phyloP scores from a whole-genome alignment of 2,888 invertebrate species.

The Philopedon plagiatum region DNA sequence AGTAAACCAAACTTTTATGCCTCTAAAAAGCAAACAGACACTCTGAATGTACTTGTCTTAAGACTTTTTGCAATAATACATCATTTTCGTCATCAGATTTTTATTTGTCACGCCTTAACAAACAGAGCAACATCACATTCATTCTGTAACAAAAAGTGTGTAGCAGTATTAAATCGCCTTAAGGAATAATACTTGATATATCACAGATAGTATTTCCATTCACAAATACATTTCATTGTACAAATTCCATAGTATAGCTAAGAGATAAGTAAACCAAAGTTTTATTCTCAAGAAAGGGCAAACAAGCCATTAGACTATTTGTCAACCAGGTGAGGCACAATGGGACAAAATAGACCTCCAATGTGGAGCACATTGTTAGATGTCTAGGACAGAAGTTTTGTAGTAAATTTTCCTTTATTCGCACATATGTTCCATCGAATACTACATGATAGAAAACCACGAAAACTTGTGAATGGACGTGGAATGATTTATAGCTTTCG shows the following conservation, averaged over 20 bases:
- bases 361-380: conserved; percentile 39
- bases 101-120: too few species aligned
- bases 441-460: conserved; percentile 39
- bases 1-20: too few species aligned
- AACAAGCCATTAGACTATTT: conserved; percentile 35
- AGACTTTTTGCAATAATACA: too few species aligned
- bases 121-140: too few species aligned
- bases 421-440: conserved; percentile 23
- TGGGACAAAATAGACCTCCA: conserved; percentile 30
- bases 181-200: neutral
- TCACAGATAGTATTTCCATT: neutral
- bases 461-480: conserved; percentile 29
- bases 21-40: too few species aligned
- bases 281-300: conserved; percentile 30
- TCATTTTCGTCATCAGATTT: too few species aligned
- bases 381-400: conserved; percentile 31
- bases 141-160: too few species aligned
- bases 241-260: conserved; percentile 13
- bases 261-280: conserved; percentile 43
- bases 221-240: neutral
- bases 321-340: conserved; percentile 43
- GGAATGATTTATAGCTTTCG: conserved; percentile 28
- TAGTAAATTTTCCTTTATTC: conserved; percentile 31
- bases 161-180: too few species aligned
- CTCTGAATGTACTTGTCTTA: too few species aligned